Conservation (phyloP, 2,797 vertebrate genomes). For the Tolypeutes matacus region DNA sequence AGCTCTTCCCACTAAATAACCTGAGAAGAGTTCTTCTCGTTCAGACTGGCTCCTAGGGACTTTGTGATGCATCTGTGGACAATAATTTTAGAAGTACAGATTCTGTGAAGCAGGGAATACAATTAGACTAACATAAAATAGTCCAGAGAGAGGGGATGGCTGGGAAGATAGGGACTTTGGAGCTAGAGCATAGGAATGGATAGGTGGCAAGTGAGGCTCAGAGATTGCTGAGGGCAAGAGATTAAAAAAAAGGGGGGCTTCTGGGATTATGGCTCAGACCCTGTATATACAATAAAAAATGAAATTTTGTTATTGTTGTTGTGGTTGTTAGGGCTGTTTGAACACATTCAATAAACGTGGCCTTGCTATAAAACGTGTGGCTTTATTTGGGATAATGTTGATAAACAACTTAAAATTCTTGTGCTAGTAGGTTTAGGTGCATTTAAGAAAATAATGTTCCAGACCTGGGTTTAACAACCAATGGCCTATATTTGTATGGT, state of each 20-base stretch:
- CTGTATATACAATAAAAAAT: neutral
- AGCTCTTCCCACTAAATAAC: neutral
- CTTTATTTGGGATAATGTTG: neutral
- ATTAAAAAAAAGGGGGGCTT: neutral
- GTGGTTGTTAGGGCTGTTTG: neutral
- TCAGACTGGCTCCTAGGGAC: neutral
- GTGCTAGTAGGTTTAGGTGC: neutral
- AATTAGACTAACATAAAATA: neutral
- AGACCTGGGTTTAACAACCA: neutral
- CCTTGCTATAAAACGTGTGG: neutral
- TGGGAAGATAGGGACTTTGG: neutral
- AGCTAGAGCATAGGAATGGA: accelerated
- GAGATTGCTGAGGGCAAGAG: neutral
- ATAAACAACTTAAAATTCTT: neutral
- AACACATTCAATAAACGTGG: neutral
- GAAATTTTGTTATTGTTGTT: neutral
- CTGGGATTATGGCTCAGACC: neutral
- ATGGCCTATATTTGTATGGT: neutral
- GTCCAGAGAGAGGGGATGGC: neutral
- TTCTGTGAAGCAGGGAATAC: neutral
- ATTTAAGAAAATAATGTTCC: neutral
- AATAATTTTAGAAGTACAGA: neutral
- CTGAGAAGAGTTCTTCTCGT: neutral
- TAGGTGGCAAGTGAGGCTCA: neutral
- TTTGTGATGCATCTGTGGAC: neutral